phyloP scores from a whole-genome alignment of 1,140 invertebrate species.

The Trinorchestia longiramus region DNA sequence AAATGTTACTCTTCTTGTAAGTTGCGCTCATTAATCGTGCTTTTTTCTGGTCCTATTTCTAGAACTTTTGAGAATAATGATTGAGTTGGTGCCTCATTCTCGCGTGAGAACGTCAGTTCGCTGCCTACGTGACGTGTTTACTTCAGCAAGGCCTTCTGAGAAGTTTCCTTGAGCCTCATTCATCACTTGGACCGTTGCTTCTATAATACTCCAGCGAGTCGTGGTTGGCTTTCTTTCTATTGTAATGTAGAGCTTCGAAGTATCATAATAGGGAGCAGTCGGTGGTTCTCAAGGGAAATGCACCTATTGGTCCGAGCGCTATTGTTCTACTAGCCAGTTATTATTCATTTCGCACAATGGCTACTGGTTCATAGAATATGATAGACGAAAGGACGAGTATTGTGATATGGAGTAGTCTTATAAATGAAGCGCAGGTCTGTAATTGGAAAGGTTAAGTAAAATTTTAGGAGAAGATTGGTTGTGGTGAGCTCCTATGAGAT shows the following conservation, averaged over 20 bases:
- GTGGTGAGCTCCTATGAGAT: neutral
- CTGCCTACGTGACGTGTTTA: neutral
- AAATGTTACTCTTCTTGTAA: neutral
- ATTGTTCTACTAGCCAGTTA: neutral
- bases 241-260: neutral
- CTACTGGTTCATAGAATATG: neutral
- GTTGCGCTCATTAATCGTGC: neutral
- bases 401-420: neutral
- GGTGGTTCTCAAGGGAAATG: neutral
- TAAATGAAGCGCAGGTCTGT: neutral
- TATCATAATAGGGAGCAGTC: neutral
- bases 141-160: neutral
- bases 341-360: neutral
- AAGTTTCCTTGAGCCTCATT: neutral
- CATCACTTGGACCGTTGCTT: neutral
- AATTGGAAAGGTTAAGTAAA: neutral
- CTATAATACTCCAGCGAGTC: neutral
- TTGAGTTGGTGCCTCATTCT: neutral
- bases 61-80: neutral
- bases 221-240: neutral
- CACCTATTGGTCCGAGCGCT: neutral
- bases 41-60: neutral
- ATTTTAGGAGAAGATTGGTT: neutral
- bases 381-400: no score
- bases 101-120: neutral